These are phyloP conservation scores for Aethes cnicana DNA, from an alignment of 2,888 invertebrate genomes.

Conservation along the genomic window DNA sequence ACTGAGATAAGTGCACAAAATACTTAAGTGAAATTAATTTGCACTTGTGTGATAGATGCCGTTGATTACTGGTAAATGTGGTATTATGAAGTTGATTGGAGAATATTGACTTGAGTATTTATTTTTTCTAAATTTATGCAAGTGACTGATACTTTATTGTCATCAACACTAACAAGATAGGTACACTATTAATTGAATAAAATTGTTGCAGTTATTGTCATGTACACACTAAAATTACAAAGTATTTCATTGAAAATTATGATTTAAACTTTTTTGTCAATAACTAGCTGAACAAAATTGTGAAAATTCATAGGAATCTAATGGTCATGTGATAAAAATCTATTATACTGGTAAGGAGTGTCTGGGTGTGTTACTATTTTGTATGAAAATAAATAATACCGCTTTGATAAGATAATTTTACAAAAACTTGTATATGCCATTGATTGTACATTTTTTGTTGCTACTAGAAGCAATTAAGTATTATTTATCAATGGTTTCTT, in stretches of 20 bases:
- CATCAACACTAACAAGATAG: no score
- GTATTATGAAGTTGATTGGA: not conserved
- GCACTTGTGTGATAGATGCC: slow-evolving; percentile 40
- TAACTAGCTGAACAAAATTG: not conserved
- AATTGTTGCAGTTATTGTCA: no score
- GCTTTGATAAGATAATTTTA: slow-evolving; percentile 6
- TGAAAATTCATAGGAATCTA: slow-evolving; percentile 4
- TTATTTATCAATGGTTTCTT: not conserved
- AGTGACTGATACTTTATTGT: slow-evolving; percentile 16
- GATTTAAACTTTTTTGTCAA: not conserved
- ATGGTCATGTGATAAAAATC: slow-evolving; percentile 9
- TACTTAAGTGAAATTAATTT: slow-evolving; percentile 54
- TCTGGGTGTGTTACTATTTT: not conserved
- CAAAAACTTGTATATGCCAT: not conserved
- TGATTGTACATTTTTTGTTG: not conserved
- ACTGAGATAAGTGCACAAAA: slow-evolving; percentile 64
- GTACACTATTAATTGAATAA: no score
- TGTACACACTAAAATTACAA: no score
- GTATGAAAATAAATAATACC: not conserved
- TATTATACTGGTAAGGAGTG: not conserved
- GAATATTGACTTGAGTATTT: not conserved
- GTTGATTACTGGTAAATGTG: slow-evolving; percentile 3
- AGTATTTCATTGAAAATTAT: not conserved
- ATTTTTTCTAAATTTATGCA: slow-evolving; percentile 23
- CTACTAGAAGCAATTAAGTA: slow-evolving; percentile 10